These are phyloP conservation scores for Remorina albescens DNA, from an alignment of 2,797 vertebrate genomes.

Conservation along the genomic window DNA sequence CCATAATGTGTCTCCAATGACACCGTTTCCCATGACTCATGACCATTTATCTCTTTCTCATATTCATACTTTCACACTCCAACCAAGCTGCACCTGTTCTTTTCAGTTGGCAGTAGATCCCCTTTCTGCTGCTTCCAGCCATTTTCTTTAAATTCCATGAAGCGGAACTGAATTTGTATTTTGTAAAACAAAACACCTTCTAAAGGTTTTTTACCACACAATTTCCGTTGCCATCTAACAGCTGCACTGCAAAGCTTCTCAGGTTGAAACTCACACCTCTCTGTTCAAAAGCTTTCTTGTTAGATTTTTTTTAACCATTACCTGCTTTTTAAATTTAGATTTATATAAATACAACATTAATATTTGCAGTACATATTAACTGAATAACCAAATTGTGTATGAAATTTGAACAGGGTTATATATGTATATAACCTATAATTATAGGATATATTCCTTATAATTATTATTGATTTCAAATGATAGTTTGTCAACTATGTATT, in stretches of 20 bases:
- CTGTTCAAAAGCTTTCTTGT: background rate
- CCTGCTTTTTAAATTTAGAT: background rate
- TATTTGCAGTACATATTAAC: background rate
- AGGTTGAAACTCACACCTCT: background rate
- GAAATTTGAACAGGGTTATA: too few relatives aligned
- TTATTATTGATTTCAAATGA: too few relatives aligned
- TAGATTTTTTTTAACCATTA: background rate
- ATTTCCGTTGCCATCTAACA: constrained; percentile 46
- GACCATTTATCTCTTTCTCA: background rate
- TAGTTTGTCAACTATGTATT: too few relatives aligned
- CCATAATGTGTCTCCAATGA: background rate
- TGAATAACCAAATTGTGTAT: background rate
- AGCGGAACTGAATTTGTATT: constrained; percentile 20
- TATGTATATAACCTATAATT: too few relatives aligned
- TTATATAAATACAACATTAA: background rate
- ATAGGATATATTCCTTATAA: too few relatives aligned
- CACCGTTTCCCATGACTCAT: too few relatives aligned
- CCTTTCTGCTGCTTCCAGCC: background rate
- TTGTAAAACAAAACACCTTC: constrained; percentile 61
- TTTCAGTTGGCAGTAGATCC: background rate
- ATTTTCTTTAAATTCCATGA: background rate
- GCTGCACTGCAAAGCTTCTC: constrained; percentile 35
- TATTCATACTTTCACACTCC: too few relatives aligned
- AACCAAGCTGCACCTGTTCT: constrained; percentile 1
- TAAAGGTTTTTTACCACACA: constrained; percentile 1